phyloP scores from a whole-genome alignment of 2,797 vertebrate species.

The Numenius phaeopus region DNA sequence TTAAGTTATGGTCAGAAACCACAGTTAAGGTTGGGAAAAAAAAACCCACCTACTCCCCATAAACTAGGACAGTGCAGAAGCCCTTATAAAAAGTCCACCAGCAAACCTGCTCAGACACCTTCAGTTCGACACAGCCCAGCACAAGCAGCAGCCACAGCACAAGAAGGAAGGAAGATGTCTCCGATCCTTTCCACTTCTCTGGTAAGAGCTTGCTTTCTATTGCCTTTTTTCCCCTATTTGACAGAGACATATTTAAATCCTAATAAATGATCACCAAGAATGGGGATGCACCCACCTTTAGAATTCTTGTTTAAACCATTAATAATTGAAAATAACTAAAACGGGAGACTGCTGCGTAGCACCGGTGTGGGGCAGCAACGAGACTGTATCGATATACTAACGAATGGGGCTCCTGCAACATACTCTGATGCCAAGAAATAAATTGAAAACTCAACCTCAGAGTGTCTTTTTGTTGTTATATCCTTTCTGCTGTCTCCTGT shows the following conservation, averaged over 20 bases:
- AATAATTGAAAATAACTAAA: neutral
- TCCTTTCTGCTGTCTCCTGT: neutral
- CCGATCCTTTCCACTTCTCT: neutral
- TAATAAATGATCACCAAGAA: neutral
- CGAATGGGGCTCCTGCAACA: rapidly evolving
- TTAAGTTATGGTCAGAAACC: constrained; percentile 45
- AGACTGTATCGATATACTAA: rapidly evolving
- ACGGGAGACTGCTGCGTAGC: neutral
- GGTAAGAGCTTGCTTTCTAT: constrained; percentile 24
- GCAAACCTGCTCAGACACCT: neutral
- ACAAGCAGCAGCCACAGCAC: neutral
- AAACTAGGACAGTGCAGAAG: constrained; percentile 21
- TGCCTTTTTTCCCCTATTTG: neutral
- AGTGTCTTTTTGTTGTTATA: neutral
- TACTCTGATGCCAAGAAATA: neutral
- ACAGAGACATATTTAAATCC: neutral
- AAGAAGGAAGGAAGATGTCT: constrained; percentile 15
- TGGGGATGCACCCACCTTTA: neutral
- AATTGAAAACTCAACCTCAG: neutral
- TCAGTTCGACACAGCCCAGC: neutral
- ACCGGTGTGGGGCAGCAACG: neutral
- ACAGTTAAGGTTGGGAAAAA: neutral
- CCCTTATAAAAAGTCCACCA: constrained; percentile 55
- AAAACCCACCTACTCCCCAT: constrained; percentile 10
- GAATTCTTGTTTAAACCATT: neutral